Base-by-base conservation (phyloP, 2,113 vertebrate species). In the Fulica atra region DNA sequence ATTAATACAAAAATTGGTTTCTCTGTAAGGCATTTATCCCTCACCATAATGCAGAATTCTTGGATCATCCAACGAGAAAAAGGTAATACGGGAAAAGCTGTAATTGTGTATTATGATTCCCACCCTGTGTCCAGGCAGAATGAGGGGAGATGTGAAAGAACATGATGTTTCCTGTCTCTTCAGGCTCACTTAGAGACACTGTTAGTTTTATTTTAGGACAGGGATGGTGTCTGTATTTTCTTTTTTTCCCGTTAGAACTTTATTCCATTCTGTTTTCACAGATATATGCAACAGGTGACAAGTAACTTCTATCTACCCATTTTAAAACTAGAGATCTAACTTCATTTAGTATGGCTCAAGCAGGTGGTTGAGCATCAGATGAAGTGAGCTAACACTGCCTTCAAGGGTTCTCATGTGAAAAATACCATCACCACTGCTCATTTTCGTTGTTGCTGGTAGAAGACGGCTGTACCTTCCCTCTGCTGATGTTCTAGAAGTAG, bases 301-400 rank as follows among this genome's bases (percentile, higher is more conserved):
- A 72, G 48, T 31, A 53, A 11, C 33, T 92, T 87, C 24, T 53
- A n/a, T 40, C 38, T 86, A 31, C 19, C 10, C 5, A 13, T 71
- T 87, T 85, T 59, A 73, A 50, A 68, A 71, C 50, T 73, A 17
- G 50, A 46, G n/a, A 26, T 35, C 85, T 46, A 14, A 46, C 23
- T 13, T 82, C 36, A 8, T 65, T 40, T 72, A 33, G 40, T 3
- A 0, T 66, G 57, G 19, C 28, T 77, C 16, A 50, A 35, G 24
- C 11, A 46, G 26, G 18, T 72, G 16, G 24, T 64, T 0, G 1
- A 64, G 38, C 9, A 4, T 65, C 0, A 1, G 26, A 9, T 61
- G 28, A 54, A 59, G 31, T 19, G 16, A 85, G 12, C 51, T 83
- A 50, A 40, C 61, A 24, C 9, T 42, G 28, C 29, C 9, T 81